Evolutionary conservation across 2,113 vertebrate species (phyloP).

Genomic region (Microtus pennsylvanicus): DNA sequence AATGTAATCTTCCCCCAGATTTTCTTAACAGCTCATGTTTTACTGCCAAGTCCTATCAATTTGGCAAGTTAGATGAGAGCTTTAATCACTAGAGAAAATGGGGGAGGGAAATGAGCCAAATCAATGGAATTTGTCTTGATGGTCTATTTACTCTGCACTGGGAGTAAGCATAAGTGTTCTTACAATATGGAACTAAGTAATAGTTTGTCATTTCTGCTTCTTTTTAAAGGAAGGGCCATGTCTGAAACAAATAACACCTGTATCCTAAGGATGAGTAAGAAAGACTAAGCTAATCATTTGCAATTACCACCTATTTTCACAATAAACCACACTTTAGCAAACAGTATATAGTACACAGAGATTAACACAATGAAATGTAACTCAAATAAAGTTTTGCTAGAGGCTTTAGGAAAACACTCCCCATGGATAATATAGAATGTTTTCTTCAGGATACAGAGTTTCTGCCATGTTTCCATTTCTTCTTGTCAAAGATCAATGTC

Average conservation of each 20-base stretch:
- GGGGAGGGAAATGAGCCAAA: constrained; percentile 28
- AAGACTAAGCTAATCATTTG: constrained; percentile 45
- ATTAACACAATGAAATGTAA: constrained; percentile 62
- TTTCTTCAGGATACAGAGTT: constrained; percentile 46
- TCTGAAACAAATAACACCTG: constrained; percentile 8
- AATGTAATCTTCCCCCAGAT: constrained; percentile 28
- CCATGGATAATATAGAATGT: constrained; percentile 44
- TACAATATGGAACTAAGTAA: constrained; percentile 57
- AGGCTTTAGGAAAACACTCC: constrained; percentile 51
- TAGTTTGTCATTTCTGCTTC: constrained; percentile 51
- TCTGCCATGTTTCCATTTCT: constrained; percentile 51
- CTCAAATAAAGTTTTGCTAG: constrained; percentile 46
- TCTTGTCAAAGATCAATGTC: constrained; percentile 70
- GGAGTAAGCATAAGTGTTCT: constrained; percentile 33
- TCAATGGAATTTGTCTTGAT: constrained; percentile 57
- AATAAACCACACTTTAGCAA: constrained; percentile 59
- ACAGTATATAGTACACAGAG: neutral
- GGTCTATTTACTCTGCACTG: constrained; percentile 35
- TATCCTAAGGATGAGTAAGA: constrained; percentile 18
- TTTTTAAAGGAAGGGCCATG: neutral
- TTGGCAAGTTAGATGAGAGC: constrained; percentile 53
- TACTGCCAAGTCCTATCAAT: constrained; percentile 57
- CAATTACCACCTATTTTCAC: constrained; percentile 50
- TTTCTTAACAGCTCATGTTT: constrained; percentile 53
- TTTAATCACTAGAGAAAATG: constrained; percentile 57